These are phyloP conservation scores for Drosophila bipectinata DNA, from an alignment of 1,140 invertebrate species.

Conservation along the genomic window DNA sequence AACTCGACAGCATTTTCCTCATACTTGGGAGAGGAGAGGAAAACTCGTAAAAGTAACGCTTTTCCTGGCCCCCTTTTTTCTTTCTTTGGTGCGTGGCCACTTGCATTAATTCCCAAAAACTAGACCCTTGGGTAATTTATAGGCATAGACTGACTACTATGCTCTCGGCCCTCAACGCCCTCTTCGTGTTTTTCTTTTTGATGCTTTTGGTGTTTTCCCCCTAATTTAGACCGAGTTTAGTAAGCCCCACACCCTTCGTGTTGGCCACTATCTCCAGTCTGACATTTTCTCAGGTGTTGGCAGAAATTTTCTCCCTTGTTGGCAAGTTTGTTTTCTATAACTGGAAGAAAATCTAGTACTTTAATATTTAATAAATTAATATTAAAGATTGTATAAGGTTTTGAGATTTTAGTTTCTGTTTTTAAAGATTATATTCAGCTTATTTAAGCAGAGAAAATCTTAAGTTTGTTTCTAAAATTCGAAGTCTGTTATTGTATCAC, in stretches of 20 bases:
- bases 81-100: slow-evolving; percentile 8
- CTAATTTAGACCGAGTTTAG: background rate
- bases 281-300: slow-evolving; percentile 2
- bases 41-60: slow-evolving; percentile 16
- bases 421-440: too few relatives aligned
- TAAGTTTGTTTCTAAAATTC: too few relatives aligned
- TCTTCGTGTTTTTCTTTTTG: background rate
- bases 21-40: background rate
- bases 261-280: background rate
- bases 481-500: too few relatives aligned
- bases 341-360: background rate
- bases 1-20: slow-evolving; percentile 32
- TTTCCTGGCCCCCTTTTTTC: slow-evolving; percentile 3
- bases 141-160: slow-evolving; percentile 6
- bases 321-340: background rate
- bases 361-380: too few relatives aligned
- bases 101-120: slow-evolving; percentile 14
- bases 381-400: too few relatives aligned
- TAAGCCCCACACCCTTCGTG: background rate
- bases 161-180: slow-evolving; percentile 30
- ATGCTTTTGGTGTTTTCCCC: background rate
- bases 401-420: too few relatives aligned
- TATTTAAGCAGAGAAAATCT: too few relatives aligned
- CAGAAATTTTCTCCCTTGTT: background rate
- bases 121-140: slow-evolving; percentile 59